Evolutionary conservation across 2,113 vertebrate species (phyloP).

Genomic region (Sakesphorus luctuosus): DNA sequence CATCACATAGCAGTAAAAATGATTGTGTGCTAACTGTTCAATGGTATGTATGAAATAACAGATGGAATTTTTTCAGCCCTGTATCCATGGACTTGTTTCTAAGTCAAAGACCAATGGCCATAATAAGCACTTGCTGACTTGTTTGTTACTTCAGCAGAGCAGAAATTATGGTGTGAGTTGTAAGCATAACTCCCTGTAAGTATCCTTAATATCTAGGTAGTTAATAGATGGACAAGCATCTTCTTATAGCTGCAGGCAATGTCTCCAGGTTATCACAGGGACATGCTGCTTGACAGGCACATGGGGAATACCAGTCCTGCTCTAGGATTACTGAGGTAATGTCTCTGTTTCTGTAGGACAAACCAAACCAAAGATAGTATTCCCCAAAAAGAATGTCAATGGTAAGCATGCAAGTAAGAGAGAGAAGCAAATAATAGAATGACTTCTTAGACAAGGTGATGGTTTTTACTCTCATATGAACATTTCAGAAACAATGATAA

Average conservation of each 20-base stretch:
- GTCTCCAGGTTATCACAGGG: neutral
- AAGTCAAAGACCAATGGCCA: neutral
- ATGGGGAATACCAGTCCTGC: neutral
- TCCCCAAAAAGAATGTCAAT: neutral
- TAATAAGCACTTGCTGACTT: neutral
- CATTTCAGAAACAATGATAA: neutral
- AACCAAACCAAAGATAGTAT: neutral
- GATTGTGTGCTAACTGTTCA: neutral
- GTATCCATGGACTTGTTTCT: neutral
- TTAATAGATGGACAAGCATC: neutral
- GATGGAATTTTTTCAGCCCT: neutral
- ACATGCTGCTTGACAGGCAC: neutral
- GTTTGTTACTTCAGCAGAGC: neutral
- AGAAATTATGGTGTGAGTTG: neutral
- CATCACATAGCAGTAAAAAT: neutral
- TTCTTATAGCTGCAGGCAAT: neutral
- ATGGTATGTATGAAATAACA: neutral
- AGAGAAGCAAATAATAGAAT: neutral
- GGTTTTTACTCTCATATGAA: neutral
- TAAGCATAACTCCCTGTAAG: neutral
- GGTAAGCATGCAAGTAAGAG: neutral
- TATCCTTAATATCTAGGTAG: neutral
- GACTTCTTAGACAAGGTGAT: neutral
- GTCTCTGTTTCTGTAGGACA: neutral
- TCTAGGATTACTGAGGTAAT: neutral